Conservation (phyloP, 1,140 invertebrate species). For the Drosophila athabasca region DNA sequence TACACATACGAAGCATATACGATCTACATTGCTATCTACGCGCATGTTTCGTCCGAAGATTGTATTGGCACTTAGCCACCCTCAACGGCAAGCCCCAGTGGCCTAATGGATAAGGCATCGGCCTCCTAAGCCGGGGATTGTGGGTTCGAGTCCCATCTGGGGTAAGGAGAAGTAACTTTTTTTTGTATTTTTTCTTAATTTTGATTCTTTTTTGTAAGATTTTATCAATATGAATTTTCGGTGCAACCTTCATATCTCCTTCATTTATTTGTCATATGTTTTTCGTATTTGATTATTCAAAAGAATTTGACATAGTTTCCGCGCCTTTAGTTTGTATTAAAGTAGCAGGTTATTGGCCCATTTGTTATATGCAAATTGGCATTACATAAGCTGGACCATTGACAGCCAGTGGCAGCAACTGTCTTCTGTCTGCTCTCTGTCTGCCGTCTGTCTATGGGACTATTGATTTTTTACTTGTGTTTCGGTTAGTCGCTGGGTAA, state of each 20-base stretch:
- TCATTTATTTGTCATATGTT: no score
- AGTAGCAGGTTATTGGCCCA: conserved; percentile 5
- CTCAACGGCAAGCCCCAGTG: conserved; percentile 21
- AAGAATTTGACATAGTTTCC: no score
- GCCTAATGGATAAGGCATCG: conserved; percentile 51
- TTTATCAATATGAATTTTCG: not conserved
- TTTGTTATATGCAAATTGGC: conserved; percentile 42
- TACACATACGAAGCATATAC: not conserved
- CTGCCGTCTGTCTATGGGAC: conserved; percentile 28
- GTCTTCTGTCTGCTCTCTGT: not conserved
- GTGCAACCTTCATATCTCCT: not conserved
- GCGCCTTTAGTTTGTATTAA: no score
- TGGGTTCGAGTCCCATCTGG: conserved; percentile 50
- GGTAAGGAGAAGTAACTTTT: conserved; percentile 21
- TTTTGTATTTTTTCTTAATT: not conserved
- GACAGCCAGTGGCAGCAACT: not conserved
- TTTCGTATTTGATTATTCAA: no score
- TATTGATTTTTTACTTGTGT: conserved; percentile 49
- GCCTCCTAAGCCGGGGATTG: conserved; percentile 46
- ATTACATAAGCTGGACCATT: conserved; percentile 39
- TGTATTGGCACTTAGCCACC: not conserved
- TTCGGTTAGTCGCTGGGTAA: conserved; percentile 29
- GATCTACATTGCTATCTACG: no score
- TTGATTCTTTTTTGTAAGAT: not conserved
- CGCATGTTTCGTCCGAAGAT: not conserved